Base-by-base conservation (phyloP, 2,888 invertebrate genomes). In the Blera fallax region DNA sequence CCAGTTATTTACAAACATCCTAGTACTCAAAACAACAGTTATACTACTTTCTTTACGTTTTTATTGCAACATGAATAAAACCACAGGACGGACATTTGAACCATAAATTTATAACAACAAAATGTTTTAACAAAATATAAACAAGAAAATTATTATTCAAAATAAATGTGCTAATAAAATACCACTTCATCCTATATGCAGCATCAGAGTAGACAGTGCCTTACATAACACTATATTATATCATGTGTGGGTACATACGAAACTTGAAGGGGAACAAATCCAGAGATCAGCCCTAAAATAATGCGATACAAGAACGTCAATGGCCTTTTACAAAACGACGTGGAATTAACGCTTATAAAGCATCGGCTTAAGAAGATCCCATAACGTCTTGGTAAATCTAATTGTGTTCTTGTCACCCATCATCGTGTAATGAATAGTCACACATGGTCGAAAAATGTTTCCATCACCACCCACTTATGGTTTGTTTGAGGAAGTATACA, bases 351-450 rank as follows among this genome's bases (percentile, higher is more conserved):
- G 81, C 81, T 70, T 76, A 69, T 76, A 81, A 76, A 82, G 70
- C 76, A 76, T 50, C 64, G 58, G 82, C 77, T 82, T 82, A 82
- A 72, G 77, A 43, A 72, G 56, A 77, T 82, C 70, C 77, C 70
- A 82, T 77, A 82, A 72, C 76, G 82, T 77, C 70, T 76, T 77
- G 64, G 77, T 65, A 52, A 76, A 82, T 76, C 77, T 77, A 82
- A 82, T 82, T 82, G 77, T 82, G 76, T 70, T 82, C 56, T 70
- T 77, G 82, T 82, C 82, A 72, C 77, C 82, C 82, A 82, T 82
- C 82, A 82, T 82, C 82, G 56, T 77, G 82, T 82, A 77, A 82
- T 82, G 82, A 82, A 77, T 82, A 77, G 77, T 82, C 82, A 70
- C 82, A 82, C 56, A 82, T 70, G 76, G 82, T 82, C 70, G 77